Evolutionary conservation across 2,113 vertebrate species (phyloP).

Genomic region (Limnothrissa miodon): DNA sequence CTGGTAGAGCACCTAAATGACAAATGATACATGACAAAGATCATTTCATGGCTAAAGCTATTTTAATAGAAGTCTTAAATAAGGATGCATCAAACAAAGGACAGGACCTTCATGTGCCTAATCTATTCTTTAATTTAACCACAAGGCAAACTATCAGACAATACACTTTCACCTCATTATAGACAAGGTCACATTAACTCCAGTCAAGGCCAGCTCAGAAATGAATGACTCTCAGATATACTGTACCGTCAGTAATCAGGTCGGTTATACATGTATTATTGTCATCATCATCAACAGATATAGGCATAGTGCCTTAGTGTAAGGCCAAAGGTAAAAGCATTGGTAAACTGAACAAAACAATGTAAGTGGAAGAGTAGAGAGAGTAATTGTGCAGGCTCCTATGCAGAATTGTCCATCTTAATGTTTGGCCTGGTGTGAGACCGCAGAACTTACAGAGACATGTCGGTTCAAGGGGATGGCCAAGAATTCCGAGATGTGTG

Average conservation of each 20-base stretch:
- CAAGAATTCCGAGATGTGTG: constrained; percentile 9
- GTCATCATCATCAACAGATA: background rate
- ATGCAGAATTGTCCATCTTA: background rate
- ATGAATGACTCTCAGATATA: background rate
- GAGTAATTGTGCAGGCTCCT: background rate
- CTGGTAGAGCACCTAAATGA: background rate
- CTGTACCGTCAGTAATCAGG: background rate
- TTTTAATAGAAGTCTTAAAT: background rate
- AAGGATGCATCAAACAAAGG: constrained; percentile 9
- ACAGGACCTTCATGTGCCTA: constrained; percentile 24
- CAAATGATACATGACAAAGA: background rate
- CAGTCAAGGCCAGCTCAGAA: background rate
- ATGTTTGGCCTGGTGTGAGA: background rate
- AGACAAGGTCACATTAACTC: constrained; percentile 34
- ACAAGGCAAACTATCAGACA: constrained; percentile 26
- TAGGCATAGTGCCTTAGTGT: background rate
- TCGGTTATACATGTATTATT: background rate
- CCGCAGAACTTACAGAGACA: background rate
- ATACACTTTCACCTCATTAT: constrained; percentile 29
- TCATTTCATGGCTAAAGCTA: background rate
- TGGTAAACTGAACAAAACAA: constrained; percentile 6
- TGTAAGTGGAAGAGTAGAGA: background rate
- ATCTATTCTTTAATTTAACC: constrained; percentile 20
- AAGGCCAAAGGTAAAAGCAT: background rate
- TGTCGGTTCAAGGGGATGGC: background rate